Conservation (phyloP, 1,140 invertebrate genomes). For the Drosophila littoralis region DNA sequence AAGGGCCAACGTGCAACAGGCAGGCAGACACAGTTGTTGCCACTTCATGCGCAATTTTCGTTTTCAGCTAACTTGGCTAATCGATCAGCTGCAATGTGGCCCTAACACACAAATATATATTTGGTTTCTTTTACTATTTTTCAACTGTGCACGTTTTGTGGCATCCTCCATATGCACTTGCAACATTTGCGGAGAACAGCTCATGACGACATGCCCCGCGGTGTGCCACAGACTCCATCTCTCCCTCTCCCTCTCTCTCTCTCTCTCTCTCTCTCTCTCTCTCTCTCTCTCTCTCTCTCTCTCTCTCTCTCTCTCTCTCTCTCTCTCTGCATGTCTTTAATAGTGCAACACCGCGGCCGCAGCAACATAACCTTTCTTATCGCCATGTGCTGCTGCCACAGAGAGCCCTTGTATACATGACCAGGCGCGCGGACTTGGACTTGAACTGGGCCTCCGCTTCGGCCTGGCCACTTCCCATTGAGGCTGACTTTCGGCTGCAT, state of each 20-base stretch:
- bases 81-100: conserved; percentile 62
- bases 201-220: conserved; percentile 54
- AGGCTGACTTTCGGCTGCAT: conserved; percentile 47
- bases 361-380: conserved; percentile 73
- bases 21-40: conserved; percentile 55
- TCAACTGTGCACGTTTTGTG: conserved; percentile 49
- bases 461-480: conserved; percentile 8
- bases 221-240: background rate
- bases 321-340: conserved; percentile 37
- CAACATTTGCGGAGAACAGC: conserved; percentile 43
- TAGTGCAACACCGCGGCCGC: conserved; percentile 35
- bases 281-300: background rate
- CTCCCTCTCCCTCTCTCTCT: background rate
- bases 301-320: background rate
- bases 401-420: background rate
- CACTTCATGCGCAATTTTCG: conserved; percentile 81
- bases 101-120: conserved; percentile 1
- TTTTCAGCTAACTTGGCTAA: conserved; percentile 75
- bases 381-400: conserved; percentile 40
- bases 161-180: conserved; percentile 62
- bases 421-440: conserved; percentile 3
- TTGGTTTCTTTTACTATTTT: conserved; percentile 38
- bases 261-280: background rate
- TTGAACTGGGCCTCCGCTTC: conserved; percentile 9
- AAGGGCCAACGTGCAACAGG: conserved; percentile 15